Percentiles rank a stretch among this genome's conserved stretches.
phyloP scores from a whole-genome alignment of 2,797 vertebrate species.

The Craterocephalus amniculus region DNA sequence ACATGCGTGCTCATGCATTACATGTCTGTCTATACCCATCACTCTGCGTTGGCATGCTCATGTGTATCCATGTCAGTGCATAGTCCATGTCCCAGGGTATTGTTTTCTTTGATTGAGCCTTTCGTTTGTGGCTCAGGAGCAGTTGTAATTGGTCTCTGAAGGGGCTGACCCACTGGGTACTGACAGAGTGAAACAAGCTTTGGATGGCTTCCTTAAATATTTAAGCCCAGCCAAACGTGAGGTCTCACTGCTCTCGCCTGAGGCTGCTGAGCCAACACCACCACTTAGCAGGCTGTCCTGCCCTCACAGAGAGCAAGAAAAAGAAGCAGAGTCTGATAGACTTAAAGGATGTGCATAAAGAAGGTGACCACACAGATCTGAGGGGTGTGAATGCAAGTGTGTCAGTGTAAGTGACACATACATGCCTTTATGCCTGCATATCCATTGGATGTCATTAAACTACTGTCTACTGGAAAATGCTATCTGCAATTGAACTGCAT shows the following conservation, averaged over 20 bases:
- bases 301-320: conserved; percentile 33
- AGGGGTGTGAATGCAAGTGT: conserved; percentile 22
- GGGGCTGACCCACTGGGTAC: conserved; percentile 61
- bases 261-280: conserved; percentile 57
- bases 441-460: conserved; percentile 48
- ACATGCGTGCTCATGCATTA: conserved; percentile 6
- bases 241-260: conserved; percentile 59
- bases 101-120: conserved; percentile 58
- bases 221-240: conserved; percentile 63
- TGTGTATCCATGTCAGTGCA: conserved; percentile 2
- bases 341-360: conserved; percentile 21
- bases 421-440: conserved; percentile 7
- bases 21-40: conserved; percentile 7
- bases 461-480: conserved; percentile 19
- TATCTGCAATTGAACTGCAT: conserved; percentile 11
- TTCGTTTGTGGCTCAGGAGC: conserved; percentile 57
- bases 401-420: conserved; percentile 19
- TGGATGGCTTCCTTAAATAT: conserved; percentile 72
- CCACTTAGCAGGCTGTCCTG: conserved; percentile 55
- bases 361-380: conserved; percentile 11
- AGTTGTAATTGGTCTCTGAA: conserved; percentile 76
- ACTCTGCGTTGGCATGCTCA: neutral
- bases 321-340: conserved; percentile 29
- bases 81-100: conserved; percentile 21
- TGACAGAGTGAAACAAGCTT: conserved; percentile 61